Evolutionary conservation across 2,797 vertebrate genomes (phyloP), one percentile per base, ranked within the genome.

Genomic region (Corythornis leucogaster): DNA sequence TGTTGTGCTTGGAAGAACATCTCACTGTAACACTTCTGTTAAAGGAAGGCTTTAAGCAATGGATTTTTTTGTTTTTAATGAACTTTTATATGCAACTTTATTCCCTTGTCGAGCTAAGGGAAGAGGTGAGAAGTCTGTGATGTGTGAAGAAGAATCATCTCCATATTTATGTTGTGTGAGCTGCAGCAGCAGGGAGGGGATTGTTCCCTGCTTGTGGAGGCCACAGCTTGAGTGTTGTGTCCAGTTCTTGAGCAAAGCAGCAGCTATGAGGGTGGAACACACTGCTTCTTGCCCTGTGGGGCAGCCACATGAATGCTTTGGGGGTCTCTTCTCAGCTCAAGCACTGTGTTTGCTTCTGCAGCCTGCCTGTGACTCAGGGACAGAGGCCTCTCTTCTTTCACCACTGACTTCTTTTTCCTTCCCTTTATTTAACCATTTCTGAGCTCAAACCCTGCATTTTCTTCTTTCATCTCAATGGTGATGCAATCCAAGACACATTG

Each of bases 211-310:
- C 38, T 40, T 40, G 38, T 40, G 38, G 13, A 40, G 38, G 38
- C 38, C 38, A 40, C 38, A 40, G 38, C 38, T 40, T 40, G 38
- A 40, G 38, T 40, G 38, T 40, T 40, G 38, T 40, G 38, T 40
- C 38, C 38, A 40, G 38, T 40, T 40, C 38, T 54, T 5, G 2
- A 9, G 50, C 54, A 24, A 10, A 76, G 1, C 16, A n/a, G 26
- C 59, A 62, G 51, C 70, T n/a, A 9, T 7, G 55, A 1, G 43
- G 19, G 26, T 21, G 64, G 35, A 66, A 74, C 28, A 11, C 68
- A 11, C 0, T 9, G 12, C 12, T 18, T 80, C 62, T 46, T 79
- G 9, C 35, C 26, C 3, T 0, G 0, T 17, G 46, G 59, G 50
- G 19, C 55, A 64, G 53, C 24, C 35, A 24, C 26, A 30, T 7